phyloP scores from a whole-genome alignment of 2,113 vertebrate species.

The Lepus europaeus region DNA sequence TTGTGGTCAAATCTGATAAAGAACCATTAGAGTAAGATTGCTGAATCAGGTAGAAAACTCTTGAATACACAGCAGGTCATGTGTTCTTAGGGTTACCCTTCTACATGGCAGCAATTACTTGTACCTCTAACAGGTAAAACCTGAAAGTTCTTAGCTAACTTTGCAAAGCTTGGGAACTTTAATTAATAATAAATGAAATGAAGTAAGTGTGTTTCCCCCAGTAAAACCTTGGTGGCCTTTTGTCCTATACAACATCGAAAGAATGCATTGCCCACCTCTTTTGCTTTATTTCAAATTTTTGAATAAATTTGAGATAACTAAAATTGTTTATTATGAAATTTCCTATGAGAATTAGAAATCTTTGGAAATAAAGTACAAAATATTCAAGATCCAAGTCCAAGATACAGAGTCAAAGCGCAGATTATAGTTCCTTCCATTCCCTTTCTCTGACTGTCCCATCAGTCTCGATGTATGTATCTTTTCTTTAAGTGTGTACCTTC shows the following conservation, averaged over 20 bases:
- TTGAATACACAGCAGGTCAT: not conserved
- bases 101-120: not conserved
- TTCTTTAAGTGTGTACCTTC: not conserved
- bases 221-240: not conserved
- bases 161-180: not conserved
- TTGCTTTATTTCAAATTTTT: not conserved
- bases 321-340: not conserved
- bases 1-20: not conserved
- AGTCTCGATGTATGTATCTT: too few species aligned
- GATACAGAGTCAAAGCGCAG: not conserved
- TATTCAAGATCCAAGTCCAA: not conserved
- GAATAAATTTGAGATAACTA: not conserved
- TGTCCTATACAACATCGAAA: not conserved
- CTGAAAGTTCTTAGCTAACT: not conserved
- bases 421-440: not conserved
- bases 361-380: conserved; percentile 8
- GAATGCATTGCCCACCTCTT: not conserved
- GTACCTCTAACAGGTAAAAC: not conserved
- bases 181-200: not conserved
- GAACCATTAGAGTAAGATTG: not conserved
- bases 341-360: not conserved
- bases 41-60: not conserved
- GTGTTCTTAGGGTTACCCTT: not conserved
- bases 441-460: not conserved
- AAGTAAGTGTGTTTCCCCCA: not conserved